These are phyloP conservation scores for Elaeidobius kamerunicus DNA, from an alignment of 2,888 invertebrate genomes.

Conservation along the genomic window DNA sequence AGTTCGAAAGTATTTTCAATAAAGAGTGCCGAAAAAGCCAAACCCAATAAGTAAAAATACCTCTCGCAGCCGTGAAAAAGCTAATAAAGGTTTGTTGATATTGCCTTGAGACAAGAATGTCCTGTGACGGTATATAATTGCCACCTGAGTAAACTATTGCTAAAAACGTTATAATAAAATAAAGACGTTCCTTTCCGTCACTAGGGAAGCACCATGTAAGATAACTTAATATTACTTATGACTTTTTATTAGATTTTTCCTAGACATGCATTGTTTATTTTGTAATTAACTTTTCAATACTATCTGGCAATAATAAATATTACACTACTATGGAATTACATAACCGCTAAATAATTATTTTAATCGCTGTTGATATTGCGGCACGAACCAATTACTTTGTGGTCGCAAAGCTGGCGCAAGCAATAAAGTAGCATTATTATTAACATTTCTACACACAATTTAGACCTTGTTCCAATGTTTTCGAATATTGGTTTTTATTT, in stretches of 20 bases:
- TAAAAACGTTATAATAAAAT: conserved; percentile 8
- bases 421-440: no score
- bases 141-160: conserved; percentile 14
- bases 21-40: conserved; percentile 9
- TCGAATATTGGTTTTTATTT: no score
- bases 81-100: conserved; percentile 12
- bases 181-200: background rate
- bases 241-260: background rate
- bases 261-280: no score
- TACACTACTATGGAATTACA: no score
- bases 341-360: no score
- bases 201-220: background rate
- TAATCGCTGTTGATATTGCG: no score
- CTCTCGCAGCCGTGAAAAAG: conserved; percentile 6
- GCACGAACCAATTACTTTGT: no score
- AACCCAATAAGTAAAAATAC: conserved; percentile 16
- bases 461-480: no score
- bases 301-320: no score
- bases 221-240: background rate
- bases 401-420: no score
- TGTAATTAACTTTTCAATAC: no score
- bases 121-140: conserved; percentile 7
- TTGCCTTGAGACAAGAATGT: conserved; percentile 7
- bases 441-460: no score
- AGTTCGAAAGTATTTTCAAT: conserved; percentile 8